A percentile compares a stretch with the other conserved stretches of the same genome.
These are phyloP conservation scores for Prinia subflava DNA, from an alignment of 2,113 vertebrate genomes.

Conservation along the genomic window DNA sequence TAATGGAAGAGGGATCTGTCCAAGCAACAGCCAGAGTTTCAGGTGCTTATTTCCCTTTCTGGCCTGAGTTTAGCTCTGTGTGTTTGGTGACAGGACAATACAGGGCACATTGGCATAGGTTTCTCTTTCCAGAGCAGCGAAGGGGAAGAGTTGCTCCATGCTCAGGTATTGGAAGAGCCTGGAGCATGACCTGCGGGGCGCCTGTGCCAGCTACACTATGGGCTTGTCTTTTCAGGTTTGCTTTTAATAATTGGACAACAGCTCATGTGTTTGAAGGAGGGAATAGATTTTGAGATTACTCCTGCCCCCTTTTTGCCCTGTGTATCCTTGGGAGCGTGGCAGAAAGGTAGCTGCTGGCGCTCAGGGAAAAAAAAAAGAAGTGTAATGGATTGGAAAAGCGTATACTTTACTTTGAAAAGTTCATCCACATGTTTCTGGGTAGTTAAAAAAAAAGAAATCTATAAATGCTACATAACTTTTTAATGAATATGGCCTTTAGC, in stretches of 20 bases:
- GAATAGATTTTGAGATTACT: constrained; percentile 33
- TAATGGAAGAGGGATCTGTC: not conserved
- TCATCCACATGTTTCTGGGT: not conserved
- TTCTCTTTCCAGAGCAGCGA: not conserved
- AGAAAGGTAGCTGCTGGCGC: not conserved
- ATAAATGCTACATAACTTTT: constrained; percentile 54
- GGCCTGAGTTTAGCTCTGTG: not conserved
- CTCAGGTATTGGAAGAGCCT: not conserved
- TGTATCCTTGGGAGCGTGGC: not conserved
- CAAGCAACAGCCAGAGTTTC: rapidly evolving
- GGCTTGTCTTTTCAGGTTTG: not conserved
- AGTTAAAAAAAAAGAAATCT: not conserved
- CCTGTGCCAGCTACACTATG: not conserved
- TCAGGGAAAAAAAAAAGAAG: constrained; percentile 1
- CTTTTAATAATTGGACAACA: not conserved
- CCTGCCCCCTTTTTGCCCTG: constrained; percentile 16
- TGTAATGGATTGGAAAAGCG: constrained; percentile 44
- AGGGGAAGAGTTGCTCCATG: not conserved
- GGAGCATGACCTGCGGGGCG: not conserved
- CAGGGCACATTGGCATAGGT: rapidly evolving
- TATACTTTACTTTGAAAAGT: constrained; percentile 41
- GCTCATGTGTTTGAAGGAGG: not conserved
- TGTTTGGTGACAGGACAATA: not conserved
- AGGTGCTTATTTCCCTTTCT: not conserved
- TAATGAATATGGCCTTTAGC: constrained; percentile 44